Percentiles rank a stretch among this genome's conserved stretches.
Evolutionary conservation across 2,888 invertebrate genomes (phyloP).

Genomic region (Aspidiotus destructor): DNA sequence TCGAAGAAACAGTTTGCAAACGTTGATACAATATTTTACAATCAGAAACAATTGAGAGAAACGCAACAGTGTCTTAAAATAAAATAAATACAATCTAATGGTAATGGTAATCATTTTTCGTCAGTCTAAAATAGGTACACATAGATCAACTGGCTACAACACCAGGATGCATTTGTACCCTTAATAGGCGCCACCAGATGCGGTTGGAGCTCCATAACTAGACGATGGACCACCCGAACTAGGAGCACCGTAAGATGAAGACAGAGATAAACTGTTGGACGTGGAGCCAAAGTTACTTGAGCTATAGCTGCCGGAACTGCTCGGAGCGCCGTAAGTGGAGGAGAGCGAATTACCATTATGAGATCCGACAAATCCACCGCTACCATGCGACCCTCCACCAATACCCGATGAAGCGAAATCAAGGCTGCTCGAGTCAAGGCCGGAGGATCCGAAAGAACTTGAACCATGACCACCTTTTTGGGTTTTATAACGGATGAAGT

Average conservation of each 20-base stretch:
- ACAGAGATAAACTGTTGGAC: constrained; percentile 35
- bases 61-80: too few relatives aligned
- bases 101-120: too few relatives aligned
- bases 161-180: not conserved
- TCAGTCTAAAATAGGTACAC: too few relatives aligned
- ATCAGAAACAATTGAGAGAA: too few relatives aligned
- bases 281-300: constrained; percentile 34
- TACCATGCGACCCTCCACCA: constrained; percentile 39
- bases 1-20: too few relatives aligned
- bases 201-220: constrained; percentile 39
- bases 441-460: constrained; percentile 41
- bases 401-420: constrained; percentile 41
- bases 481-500: constrained; percentile 77
- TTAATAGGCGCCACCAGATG: constrained; percentile 36
- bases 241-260: constrained; percentile 39
- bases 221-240: constrained; percentile 36
- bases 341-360: constrained; percentile 36
- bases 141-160: too few relatives aligned
- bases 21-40: too few relatives aligned
- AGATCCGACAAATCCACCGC: constrained; percentile 42
- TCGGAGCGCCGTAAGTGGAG: constrained; percentile 19
- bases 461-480: constrained; percentile 45
- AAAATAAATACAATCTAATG: too few relatives aligned
- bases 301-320: constrained; percentile 36
- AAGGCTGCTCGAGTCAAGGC: constrained; percentile 35